Percentiles rank a stretch among this genome's conserved stretches.
Evolutionary conservation across 2,113 vertebrate species (phyloP).

Genomic region (Tyrannus savana): DNA sequence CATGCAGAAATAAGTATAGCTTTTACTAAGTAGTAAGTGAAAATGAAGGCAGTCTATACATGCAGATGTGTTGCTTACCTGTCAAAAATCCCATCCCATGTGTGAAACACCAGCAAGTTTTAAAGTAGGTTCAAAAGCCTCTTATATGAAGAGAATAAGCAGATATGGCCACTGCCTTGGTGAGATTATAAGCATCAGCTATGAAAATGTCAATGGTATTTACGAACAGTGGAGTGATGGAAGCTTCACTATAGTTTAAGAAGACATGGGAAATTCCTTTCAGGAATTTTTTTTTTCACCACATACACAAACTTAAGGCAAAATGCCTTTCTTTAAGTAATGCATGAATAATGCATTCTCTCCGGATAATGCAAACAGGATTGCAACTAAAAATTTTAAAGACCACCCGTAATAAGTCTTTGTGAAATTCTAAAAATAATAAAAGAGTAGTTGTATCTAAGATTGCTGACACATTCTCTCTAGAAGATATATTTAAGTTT

Average conservation of each 20-base stretch:
- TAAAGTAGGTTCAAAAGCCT: neutral
- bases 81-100: neutral
- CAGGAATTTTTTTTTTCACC: neutral
- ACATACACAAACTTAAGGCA: neutral
- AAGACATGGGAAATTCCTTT: neutral
- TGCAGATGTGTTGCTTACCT: neutral
- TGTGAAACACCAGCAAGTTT: neutral
- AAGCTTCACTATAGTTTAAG: neutral
- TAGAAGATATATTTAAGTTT: neutral
- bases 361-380: neutral
- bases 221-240: neutral
- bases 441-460: neutral
- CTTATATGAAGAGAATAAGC: neutral
- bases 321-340: neutral
- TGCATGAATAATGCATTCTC: neutral
- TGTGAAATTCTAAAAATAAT: neutral
- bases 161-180: neutral
- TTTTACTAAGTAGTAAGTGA: neutral
- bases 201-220: neutral
- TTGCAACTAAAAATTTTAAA: neutral
- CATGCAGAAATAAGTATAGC: neutral
- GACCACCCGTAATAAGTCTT: neutral
- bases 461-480: neutral
- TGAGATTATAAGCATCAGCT: neutral
- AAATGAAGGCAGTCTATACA: neutral